phyloP scores from a whole-genome alignment of 2,797 vertebrate genomes.

The Salmo trutta region DNA sequence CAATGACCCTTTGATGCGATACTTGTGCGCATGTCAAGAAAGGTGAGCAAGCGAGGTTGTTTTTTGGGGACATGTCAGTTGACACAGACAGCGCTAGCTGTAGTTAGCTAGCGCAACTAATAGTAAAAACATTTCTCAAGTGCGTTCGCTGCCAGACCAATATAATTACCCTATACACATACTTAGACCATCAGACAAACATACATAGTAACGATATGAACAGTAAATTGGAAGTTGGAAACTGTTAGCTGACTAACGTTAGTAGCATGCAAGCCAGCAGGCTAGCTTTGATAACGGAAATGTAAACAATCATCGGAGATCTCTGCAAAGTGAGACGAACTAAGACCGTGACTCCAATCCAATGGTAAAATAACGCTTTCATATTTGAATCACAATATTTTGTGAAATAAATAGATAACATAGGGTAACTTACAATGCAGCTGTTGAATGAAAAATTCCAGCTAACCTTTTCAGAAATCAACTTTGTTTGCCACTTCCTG shows the following conservation, averaged over 20 bases:
- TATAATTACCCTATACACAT: not conserved
- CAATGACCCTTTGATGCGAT: too few species aligned
- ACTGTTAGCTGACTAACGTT: not conserved
- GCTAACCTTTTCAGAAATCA: constrained; percentile 1
- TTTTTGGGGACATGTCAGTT: not conserved
- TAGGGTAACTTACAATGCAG: constrained; percentile 10
- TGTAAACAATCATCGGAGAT: not conserved
- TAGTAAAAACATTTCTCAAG: not conserved
- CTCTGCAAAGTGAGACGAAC: not conserved
- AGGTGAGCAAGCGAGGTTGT: not conserved
- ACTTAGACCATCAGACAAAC: not conserved
- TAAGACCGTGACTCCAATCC: not conserved
- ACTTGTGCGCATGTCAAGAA: not conserved
- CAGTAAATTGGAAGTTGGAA: not conserved
- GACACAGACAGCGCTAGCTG: too few species aligned
- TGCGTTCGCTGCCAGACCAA: not conserved
- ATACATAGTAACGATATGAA: not conserved
- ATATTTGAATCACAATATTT: not conserved
- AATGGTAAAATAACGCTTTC: not conserved
- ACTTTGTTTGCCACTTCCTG: constrained; percentile 34
- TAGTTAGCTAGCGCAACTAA: not conserved
- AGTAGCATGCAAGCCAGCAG: not conserved
- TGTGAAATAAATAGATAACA: not conserved
- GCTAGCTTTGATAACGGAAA: not conserved
- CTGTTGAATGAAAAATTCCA: not conserved